Percentiles rank a stretch among this genome's conserved stretches.
Conservation (phyloP, 2,113 vertebrate genomes). For the Toxostoma redivivum region DNA sequence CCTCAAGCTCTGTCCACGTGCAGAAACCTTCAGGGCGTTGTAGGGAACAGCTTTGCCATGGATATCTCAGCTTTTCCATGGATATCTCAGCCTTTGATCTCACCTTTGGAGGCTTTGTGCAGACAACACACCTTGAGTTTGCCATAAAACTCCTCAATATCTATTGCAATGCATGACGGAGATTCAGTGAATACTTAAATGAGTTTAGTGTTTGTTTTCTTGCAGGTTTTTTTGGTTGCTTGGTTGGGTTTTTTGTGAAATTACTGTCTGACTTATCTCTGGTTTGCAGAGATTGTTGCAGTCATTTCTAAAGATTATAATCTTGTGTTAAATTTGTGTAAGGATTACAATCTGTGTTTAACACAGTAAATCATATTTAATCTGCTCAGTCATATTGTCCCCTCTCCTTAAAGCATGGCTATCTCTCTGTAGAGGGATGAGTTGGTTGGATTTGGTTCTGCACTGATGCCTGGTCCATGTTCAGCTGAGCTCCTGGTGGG, state of each 20-base stretch:
- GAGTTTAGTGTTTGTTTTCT: not conserved
- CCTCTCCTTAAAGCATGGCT: not conserved
- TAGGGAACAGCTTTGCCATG: not conserved
- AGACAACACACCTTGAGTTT: not conserved
- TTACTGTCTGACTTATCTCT: not conserved
- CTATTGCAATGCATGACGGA: not conserved
- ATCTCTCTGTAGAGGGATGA: not conserved
- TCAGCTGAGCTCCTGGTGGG: not conserved
- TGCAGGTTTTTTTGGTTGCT: not conserved
- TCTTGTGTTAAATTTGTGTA: no score
- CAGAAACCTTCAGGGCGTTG: not conserved
- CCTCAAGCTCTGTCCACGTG: rapidly evolving
- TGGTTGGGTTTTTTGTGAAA: rapidly evolving
- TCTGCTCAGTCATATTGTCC: not conserved
- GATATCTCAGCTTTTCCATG: not conserved
- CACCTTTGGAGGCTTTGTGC: not conserved
- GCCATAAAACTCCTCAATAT: not conserved
- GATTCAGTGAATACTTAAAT: not conserved
- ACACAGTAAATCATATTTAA: not conserved
- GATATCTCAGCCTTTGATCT: not conserved
- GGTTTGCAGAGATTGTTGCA: not conserved
- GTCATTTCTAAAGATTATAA: not conserved
- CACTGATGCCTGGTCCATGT: rapidly evolving
- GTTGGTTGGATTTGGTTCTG: not conserved
- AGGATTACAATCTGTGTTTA: no score